These are phyloP conservation scores for Nysson spinosus DNA, from an alignment of 2,888 invertebrate species.

Conservation along the genomic window DNA sequence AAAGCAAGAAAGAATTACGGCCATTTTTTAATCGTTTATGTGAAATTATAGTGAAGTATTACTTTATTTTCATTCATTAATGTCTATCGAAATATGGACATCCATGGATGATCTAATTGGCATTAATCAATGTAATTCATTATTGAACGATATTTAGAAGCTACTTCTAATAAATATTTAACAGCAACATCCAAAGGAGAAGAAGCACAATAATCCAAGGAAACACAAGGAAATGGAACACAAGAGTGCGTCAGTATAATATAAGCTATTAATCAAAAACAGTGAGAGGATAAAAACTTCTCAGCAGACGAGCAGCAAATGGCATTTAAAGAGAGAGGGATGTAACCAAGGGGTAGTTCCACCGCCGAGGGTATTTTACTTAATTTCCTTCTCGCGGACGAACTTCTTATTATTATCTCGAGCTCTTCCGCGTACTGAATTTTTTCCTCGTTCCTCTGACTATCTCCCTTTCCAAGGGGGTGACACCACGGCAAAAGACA, in stretches of 20 bases:
- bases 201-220: too few relatives aligned
- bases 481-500: slow-evolving; percentile 63
- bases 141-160: slow-evolving; percentile 42
- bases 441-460: slow-evolving; percentile 49
- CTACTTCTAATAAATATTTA: too few relatives aligned
- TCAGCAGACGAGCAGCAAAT: slow-evolving; percentile 5
- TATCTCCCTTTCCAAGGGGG: slow-evolving; percentile 10
- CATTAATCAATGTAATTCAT: slow-evolving; percentile 45
- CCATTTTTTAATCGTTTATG: slow-evolving; percentile 67
- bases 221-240: slow-evolving; percentile 27
- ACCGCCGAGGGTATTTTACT: slow-evolving; percentile 58
- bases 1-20: slow-evolving; percentile 16
- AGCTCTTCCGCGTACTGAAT: slow-evolving; percentile 53
- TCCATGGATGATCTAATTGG: slow-evolving; percentile 60
- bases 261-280: neutral
- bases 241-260: neutral
- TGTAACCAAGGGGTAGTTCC: slow-evolving; percentile 22
- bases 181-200: too few relatives aligned
- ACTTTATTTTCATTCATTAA: slow-evolving; percentile 50
- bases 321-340: slow-evolving; percentile 16
- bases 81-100: too few relatives aligned
- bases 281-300: neutral
- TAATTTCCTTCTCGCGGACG: slow-evolving; percentile 71
- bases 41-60: slow-evolving; percentile 52
- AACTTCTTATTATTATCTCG: slow-evolving; percentile 71